phyloP scores from a whole-genome alignment of 2,113 vertebrate genomes.

The Panurus biarmicus region DNA sequence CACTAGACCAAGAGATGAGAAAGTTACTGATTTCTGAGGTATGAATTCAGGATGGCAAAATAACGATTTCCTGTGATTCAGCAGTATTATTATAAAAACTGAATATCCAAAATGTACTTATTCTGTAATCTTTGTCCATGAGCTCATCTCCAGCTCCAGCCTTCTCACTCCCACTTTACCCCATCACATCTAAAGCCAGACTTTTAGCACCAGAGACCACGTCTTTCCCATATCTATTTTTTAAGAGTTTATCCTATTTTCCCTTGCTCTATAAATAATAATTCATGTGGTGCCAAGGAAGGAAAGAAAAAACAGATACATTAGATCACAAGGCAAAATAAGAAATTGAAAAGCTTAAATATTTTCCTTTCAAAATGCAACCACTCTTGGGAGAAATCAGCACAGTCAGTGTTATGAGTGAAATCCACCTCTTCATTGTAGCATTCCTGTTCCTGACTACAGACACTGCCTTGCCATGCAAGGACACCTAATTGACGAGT shows the following conservation, averaged over 20 bases:
- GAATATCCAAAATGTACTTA: not conserved
- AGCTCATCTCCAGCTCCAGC: not conserved
- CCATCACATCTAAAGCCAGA: not conserved
- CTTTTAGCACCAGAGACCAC: not conserved
- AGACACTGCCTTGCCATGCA: no score
- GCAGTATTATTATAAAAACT: not conserved
- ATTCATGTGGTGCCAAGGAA: not conserved
- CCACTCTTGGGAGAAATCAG: not conserved
- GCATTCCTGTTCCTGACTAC: not conserved
- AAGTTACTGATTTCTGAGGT: not conserved
- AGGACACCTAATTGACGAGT: not conserved
- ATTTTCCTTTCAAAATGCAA: not conserved
- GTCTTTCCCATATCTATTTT: not conserved
- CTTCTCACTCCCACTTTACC: not conserved
- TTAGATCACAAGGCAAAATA: not conserved
- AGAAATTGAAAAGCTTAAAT: not conserved
- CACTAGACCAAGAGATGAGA: not conserved
- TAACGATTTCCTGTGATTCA: not conserved
- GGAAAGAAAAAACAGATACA: not conserved
- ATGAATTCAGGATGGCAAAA: not conserved
- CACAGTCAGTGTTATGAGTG: not conserved
- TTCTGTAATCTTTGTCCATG: not conserved
- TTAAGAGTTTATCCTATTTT: not conserved
- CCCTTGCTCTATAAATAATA: not conserved
- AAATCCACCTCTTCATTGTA: not conserved